Conservation (phyloP, 2,888 invertebrate species). For the Drosophila neoperkinsi region DNA sequence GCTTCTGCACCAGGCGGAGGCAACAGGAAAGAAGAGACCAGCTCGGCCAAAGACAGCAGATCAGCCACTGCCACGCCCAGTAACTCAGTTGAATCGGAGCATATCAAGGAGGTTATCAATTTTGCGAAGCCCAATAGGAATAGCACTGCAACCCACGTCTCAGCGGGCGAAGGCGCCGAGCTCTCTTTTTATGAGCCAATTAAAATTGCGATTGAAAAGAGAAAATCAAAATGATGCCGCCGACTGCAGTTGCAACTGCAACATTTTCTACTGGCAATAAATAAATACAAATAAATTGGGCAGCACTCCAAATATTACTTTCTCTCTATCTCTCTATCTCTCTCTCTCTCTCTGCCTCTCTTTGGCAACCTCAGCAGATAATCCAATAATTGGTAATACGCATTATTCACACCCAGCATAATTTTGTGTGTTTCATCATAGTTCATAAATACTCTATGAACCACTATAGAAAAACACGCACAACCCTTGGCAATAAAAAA, state of each 20-base stretch:
- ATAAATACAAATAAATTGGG: slow-evolving; percentile 8
- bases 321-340: neutral
- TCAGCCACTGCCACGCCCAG: neutral
- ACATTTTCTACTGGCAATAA: neutral
- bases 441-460: slow-evolving; percentile 59
- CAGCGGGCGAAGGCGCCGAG: neutral
- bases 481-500: slow-evolving; percentile 28
- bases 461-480: neutral
- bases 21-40: neutral
- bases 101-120: neutral
- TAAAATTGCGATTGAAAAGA: neutral
- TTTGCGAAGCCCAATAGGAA: neutral
- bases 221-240: neutral
- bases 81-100: neutral
- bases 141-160: neutral
- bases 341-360: neutral
- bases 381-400: slow-evolving; percentile 62
- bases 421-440: slow-evolving; percentile 10
- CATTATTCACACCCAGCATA: slow-evolving; percentile 55
- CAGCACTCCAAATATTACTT: slow-evolving; percentile 13
- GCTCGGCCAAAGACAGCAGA: too few relatives aligned
- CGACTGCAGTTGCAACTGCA: neutral
- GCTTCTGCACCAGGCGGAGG: neutral
- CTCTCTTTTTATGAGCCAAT: slow-evolving; percentile 6
- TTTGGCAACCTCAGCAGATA: slow-evolving; percentile 20